A percentile compares a stretch with the other conserved stretches of the same genome.
Conservation (phyloP, 1,140 invertebrate genomes). For the Lasioglossum albipes region DNA sequence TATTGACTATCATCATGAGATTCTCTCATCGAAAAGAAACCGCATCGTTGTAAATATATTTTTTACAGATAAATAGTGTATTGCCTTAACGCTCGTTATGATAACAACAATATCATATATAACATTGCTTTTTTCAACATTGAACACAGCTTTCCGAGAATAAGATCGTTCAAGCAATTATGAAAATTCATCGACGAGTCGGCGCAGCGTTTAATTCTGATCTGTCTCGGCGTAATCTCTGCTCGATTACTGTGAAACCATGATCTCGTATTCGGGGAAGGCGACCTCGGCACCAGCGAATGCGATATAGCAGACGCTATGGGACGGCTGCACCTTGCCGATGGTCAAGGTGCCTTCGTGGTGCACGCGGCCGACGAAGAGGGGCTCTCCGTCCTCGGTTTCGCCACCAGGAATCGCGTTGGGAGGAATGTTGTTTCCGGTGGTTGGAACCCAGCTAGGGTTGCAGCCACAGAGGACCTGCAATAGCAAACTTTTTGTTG, state of each 20-base stretch:
- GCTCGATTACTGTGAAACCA: slow-evolving; percentile 74
- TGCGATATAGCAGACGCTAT: slow-evolving; percentile 86
- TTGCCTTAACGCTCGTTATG: background rate
- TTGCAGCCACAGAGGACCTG: slow-evolving; percentile 83
- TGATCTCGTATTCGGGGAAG: slow-evolving; percentile 88
- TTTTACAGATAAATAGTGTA: background rate
- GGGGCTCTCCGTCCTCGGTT: slow-evolving; percentile 86
- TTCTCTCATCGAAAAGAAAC: slow-evolving; percentile 4
- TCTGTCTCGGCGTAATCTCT: background rate
- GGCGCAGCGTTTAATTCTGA: background rate
- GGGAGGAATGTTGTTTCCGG: slow-evolving; percentile 84
- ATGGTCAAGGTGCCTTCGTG: slow-evolving; percentile 85
- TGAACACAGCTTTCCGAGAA: background rate
- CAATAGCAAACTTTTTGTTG: slow-evolving; percentile 7
- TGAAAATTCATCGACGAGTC: slow-evolving; percentile 36
- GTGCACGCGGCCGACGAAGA: slow-evolving; percentile 85
- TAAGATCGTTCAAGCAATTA: background rate
- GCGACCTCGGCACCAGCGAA: slow-evolving; percentile 86
- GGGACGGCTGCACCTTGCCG: slow-evolving; percentile 88
- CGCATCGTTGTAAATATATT: background rate
- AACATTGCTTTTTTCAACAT: background rate
- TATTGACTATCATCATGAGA: background rate
- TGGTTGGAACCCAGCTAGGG: slow-evolving; percentile 83
- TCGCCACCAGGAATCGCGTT: slow-evolving; percentile 87
- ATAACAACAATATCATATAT: background rate